Base-by-base conservation (phyloP, 2,888 invertebrate genomes). In the Cerastoderma edule region DNA sequence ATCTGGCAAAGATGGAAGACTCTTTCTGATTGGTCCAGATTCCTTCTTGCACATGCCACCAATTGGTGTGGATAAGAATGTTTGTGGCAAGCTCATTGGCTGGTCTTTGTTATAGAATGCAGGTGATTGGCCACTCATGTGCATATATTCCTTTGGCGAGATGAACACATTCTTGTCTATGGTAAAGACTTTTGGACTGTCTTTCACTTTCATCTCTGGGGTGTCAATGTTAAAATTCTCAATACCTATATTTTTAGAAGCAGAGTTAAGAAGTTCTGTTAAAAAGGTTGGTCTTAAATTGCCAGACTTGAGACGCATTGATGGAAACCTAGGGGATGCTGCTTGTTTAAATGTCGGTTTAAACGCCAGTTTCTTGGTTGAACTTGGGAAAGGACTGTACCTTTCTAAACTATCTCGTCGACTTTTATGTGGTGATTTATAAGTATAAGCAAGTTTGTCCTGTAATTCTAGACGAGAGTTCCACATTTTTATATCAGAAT, bases 341-440 rank as follows among this genome's bases (percentile, higher is more conserved):
- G 30, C 57, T 53, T 48, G 67, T n/a, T 71, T 78, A 65, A 78
- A 78, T 53, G 70, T 64, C 27, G 78, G 72, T 71, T 78, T 78
- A 68, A 78, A 70, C 50, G 78, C 78, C 67, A 78, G 78, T 53
- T 74, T 78, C 57, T 74, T 78, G 33, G 71, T 30, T 22, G 50
- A 50, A 33, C 71, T 71, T 22, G 78, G 78, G 30, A 78, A 78
- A 19, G 78, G 78, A 65, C 78, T 78, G 65, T 78, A 78, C 53
- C 78, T 67, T 10, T 71, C 71, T 56, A 70, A 71, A 50, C 65
- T 57, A 19, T 78, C 71, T 22, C 60, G 28, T n/a, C 60, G 22
- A 22, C 60, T 60, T 24, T 60, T 60, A 33, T 22, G 6, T 24
- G 60, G 60, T 22, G 60, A 60, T 39, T 39, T 60, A 60, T 39